phyloP scores from a whole-genome alignment of 2,113 vertebrate genomes.

The Brachionichthys hirsutus region DNA sequence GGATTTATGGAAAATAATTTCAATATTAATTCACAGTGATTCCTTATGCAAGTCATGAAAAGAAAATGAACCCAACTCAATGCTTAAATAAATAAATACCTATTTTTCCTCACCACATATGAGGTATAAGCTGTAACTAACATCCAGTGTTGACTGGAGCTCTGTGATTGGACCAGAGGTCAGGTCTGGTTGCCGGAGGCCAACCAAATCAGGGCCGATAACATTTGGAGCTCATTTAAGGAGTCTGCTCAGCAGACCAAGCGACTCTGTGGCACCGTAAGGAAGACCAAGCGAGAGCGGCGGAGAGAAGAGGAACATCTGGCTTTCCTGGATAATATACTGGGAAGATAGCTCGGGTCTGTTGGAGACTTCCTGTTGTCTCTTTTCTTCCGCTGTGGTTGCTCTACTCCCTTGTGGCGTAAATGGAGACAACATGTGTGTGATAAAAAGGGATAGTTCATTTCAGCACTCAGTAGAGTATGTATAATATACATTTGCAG shows the following conservation, averaged over 20 bases:
- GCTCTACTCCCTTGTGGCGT: constrained; percentile 60
- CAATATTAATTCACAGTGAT: constrained; percentile 14
- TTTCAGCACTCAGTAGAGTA: constrained; percentile 40
- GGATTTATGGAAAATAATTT: constrained; percentile 22
- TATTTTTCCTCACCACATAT: too few species aligned
- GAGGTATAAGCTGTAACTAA: constrained; percentile 35
- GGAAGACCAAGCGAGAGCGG: constrained; percentile 7
- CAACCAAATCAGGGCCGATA: constrained; percentile 33
- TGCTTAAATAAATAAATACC: too few species aligned
- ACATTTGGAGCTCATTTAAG: constrained; percentile 66
- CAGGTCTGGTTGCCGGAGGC: constrained; percentile 45
- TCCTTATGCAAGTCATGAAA: background rate
- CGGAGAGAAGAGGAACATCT: constrained; percentile 68
- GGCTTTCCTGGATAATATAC: constrained; percentile 50
- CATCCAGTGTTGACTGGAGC: constrained; percentile 5
- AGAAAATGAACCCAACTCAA: too few species aligned
- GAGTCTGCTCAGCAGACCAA: constrained; percentile 39
- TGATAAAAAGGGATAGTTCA: constrained; percentile 40
- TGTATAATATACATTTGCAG: constrained; percentile 14
- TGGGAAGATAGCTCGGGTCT: constrained; percentile 55
- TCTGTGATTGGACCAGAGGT: constrained; percentile 49
- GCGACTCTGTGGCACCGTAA: constrained; percentile 44
- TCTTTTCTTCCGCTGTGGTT: constrained; percentile 53
- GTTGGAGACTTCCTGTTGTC: constrained; percentile 69
- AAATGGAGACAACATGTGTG: constrained; percentile 72